These are phyloP conservation scores for Blennius ocellaris DNA, from an alignment of 2,113 vertebrate genomes.

Conservation along the genomic window DNA sequence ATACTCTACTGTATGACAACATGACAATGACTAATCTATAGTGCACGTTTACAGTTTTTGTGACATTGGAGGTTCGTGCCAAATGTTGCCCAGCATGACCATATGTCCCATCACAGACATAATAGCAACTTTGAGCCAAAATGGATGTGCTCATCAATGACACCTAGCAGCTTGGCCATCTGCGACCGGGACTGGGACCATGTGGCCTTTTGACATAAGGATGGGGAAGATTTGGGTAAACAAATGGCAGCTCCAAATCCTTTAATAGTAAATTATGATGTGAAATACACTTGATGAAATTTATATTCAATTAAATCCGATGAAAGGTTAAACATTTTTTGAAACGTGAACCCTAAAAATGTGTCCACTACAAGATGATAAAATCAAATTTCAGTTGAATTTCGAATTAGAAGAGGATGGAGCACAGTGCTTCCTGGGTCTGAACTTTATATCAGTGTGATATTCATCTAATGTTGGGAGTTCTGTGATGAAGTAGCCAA, in stretches of 20 bases:
- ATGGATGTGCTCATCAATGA: slow-evolving; percentile 75
- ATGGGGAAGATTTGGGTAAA: slow-evolving; percentile 52
- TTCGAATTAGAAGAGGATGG: no score
- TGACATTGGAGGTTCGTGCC: slow-evolving; percentile 70
- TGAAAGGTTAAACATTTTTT: not conserved
- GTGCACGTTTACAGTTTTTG: slow-evolving; percentile 68
- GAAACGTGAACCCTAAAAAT: not conserved
- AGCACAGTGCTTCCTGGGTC: no score
- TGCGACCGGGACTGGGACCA: slow-evolving; percentile 66
- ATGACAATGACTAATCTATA: slow-evolving; percentile 63
- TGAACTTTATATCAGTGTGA: no score
- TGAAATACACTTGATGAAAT: not conserved
- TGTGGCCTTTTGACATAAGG: slow-evolving; percentile 49
- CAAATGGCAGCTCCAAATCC: slow-evolving; percentile 31
- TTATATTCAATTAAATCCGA: not conserved
- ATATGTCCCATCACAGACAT: slow-evolving; percentile 80
- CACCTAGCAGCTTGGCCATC: slow-evolving; percentile 82
- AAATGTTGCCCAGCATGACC: slow-evolving; percentile 80
- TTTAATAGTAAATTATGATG: slow-evolving; percentile 4
- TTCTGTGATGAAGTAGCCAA: not conserved
- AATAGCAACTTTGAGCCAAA: slow-evolving; percentile 69
- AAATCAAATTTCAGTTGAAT: no score
- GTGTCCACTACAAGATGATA: not conserved
- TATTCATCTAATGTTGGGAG: not conserved
- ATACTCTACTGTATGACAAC: slow-evolving; percentile 61